phyloP scores from a whole-genome alignment of 2,888 invertebrate genomes.

The Didymodactylos carnosus region DNA sequence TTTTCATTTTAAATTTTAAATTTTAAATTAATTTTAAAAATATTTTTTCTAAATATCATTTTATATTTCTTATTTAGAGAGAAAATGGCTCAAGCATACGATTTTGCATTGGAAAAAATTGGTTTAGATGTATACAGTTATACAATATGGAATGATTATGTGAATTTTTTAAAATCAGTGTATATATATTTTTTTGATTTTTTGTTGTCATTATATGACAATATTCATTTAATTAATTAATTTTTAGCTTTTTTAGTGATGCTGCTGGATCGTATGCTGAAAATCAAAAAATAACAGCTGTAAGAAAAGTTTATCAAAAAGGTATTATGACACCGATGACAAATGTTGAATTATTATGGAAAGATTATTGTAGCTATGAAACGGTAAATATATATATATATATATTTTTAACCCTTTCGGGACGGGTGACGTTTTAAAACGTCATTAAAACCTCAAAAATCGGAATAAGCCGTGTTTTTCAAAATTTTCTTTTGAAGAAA shows the following conservation, averaged over 20 bases:
- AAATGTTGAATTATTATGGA: slow-evolving; percentile 75
- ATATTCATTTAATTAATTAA: too few species aligned
- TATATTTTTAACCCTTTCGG: not conserved
- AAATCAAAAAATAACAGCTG: slow-evolving; percentile 94
- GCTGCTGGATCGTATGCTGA: slow-evolving; percentile 96
- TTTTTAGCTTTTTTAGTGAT: slow-evolving; percentile 39
- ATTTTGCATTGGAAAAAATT: slow-evolving; percentile 93
- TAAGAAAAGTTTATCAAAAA: slow-evolving; percentile 82
- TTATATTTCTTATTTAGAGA: slow-evolving; percentile 46
- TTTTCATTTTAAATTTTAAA: too few species aligned
- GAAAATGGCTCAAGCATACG: slow-evolving; percentile 97
- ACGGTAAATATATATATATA: slow-evolving; percentile 27
- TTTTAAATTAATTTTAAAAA: not conserved
- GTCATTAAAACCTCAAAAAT: too few species aligned
- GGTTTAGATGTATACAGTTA: slow-evolving; percentile 93
- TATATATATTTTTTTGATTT: slow-evolving; percentile 53
- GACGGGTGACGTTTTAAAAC: not conserved
- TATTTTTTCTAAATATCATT: not conserved
- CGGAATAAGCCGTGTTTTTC: too few species aligned
- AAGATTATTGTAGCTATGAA: slow-evolving; percentile 90
- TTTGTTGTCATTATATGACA: slow-evolving; percentile 98
- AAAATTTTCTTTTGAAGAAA: too few species aligned
- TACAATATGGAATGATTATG: slow-evolving; percentile 91
- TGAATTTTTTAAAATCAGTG: slow-evolving; percentile 78
- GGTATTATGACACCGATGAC: slow-evolving; percentile 89